Evolutionary conservation across 1,140 invertebrate species (phyloP), one percentile per base, ranked within the genome.

Genomic region (Vanessa tameamea): DNA sequence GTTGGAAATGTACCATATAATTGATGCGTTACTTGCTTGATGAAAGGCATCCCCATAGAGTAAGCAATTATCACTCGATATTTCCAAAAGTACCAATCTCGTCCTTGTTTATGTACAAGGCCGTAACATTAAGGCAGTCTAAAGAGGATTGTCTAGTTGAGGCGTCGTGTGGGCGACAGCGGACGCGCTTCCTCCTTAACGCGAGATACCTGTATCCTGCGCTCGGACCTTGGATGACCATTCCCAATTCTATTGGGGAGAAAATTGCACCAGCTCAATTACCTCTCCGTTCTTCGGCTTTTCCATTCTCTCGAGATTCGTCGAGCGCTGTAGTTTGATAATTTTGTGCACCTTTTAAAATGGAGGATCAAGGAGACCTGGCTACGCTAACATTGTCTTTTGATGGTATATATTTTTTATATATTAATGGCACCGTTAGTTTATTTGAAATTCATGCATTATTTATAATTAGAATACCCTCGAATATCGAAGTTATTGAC

Each of bases 171-270:
- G 64, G 75, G 78, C 77, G 84, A 76, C 78, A 83, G 73, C 87
- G 88, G 88, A 90, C 81, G 87, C 85, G 79, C 85, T 83, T 90
- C 88, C 88, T 87, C 79, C 78, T 88, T 86, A 88, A 72, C 80
- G 78, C 81, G 79, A 47, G 82, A 81, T 84, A 82, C 84, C 85
- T 84, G 83, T 82, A 85, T 87, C 87, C 83, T 86, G 79, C 80
- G 61, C 61, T 43, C 67, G 47, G 80, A 79, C 78, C 83, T 83
- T 84, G 75, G 65, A 23, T 57, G 64, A 12, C 75, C 73, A 59
- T 47, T 74, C 71, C 71, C 69, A 72, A 71, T 78, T 73, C 61
- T 65, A 55, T 47, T 31, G 13, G 53, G 64, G 67, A 69, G 66
- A 69, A 69, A 69, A 69, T 69, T 69, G 68, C 68, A 69, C 68